Evolutionary conservation across 1,140 invertebrate species (phyloP), one percentile per base, ranked within the genome.

Genomic region (Drosophila aff.): DNA sequence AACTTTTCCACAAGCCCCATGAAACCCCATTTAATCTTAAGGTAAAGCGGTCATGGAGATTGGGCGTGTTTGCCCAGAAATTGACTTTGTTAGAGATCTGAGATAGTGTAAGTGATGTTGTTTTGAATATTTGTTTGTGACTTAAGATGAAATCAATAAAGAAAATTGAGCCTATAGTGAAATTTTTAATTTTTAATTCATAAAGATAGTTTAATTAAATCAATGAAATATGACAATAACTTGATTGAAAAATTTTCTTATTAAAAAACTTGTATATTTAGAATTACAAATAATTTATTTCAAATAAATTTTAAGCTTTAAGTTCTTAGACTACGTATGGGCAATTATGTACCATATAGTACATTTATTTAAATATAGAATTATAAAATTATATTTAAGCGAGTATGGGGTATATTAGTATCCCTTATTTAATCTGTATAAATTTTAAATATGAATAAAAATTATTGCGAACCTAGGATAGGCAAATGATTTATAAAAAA

Each of bases 11-110:
- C 33, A 72, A 60, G 47, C 41, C 53, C 31, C 59, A 23, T 11
- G 18, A 64, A 52, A 40, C 46, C 46, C 15, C 31, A 7, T 23
- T 50, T 52, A 49, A 66, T 83, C 71, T 83, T 83, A 33, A 67
- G 75, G 75, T 82, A 49, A 63, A 65, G 66, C 62, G 60, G 36
- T 57, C 57, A 79, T 60, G 61, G 28, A 52, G 65, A 40, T 71
- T 38, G 36, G 43, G 38, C 43, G 52, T 67, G 18, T 67, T 66
- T 18, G 9, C 1, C 26, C 33, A 33, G n/a, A 55, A 53, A 72
- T 40, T 46, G 10, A 52, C 36, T 72, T 50, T 53, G 33, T 36
- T 28, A 36, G 26, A 40, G 23, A 23, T 28, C 52, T 23, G 18
- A 55, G 33, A 55, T 55, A 55, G 38, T 55, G 18, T 10, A 23